Percentiles rank a stretch among this genome's conserved stretches.
phyloP scores from a whole-genome alignment of 1,140 invertebrate species.

The Goniozus legneri region DNA sequence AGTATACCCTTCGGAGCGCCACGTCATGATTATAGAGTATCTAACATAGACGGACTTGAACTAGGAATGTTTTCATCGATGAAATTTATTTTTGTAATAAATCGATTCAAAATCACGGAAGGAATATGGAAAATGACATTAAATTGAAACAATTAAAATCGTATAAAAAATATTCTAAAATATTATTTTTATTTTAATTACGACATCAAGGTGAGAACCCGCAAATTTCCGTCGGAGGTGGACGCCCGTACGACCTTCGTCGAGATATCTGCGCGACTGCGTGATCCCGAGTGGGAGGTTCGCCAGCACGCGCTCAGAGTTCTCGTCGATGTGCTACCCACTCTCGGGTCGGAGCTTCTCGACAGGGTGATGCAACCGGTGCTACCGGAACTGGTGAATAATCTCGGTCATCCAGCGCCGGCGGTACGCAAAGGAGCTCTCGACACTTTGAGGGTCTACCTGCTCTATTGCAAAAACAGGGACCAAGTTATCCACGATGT shows the following conservation, averaged over 20 bases:
- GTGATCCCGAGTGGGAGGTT: constrained; percentile 77
- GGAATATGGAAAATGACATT: no score
- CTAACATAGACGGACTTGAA: no score
- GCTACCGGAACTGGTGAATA: constrained; percentile 65
- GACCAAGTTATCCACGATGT: constrained; percentile 38
- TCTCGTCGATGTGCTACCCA: constrained; percentile 69
- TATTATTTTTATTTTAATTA: background rate
- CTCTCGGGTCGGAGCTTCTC: constrained; percentile 59
- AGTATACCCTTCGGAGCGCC: no score
- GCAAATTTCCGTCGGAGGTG: constrained; percentile 57
- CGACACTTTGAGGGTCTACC: constrained; percentile 66
- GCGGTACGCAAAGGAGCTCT: constrained; percentile 72
- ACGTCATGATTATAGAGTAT: no score
- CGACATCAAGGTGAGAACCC: constrained; percentile 37
- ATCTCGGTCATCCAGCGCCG: constrained; percentile 71
- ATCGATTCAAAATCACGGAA: no score
- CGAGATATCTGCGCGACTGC: constrained; percentile 67
- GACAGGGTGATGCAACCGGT: constrained; percentile 61
- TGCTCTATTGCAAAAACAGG: constrained; percentile 55
- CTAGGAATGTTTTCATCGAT: no score
- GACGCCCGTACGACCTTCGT: constrained; percentile 63
- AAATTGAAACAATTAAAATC: no score
- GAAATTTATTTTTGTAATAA: no score
- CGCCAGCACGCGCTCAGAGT: constrained; percentile 74
- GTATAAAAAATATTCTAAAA: background rate